These are phyloP conservation scores for Hoplostethus atlanticus DNA, from an alignment of 2,797 vertebrate genomes.

Conservation along the genomic window DNA sequence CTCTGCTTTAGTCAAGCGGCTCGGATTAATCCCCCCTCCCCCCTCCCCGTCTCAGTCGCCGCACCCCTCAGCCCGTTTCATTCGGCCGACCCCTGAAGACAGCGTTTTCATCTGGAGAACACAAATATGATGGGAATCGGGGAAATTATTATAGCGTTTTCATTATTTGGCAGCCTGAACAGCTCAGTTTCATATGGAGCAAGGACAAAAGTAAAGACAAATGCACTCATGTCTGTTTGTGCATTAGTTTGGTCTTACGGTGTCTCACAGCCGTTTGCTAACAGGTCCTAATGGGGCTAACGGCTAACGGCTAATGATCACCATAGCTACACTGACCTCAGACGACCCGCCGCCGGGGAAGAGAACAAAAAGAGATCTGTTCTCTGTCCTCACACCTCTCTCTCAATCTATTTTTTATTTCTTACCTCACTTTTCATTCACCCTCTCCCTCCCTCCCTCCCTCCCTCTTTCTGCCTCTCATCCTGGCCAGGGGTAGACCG, in stretches of 20 bases:
- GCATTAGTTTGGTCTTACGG: background rate
- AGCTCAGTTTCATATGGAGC: background rate
- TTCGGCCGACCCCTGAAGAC: slow-evolving; percentile 20
- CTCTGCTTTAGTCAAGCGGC: slow-evolving; percentile 44
- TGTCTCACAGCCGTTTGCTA: background rate
- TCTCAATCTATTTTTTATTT: slow-evolving; percentile 11
- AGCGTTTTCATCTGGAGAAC: slow-evolving; percentile 43
- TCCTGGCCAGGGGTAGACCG: background rate
- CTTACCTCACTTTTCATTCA: background rate
- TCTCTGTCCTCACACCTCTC: background rate
- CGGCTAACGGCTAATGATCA: background rate
- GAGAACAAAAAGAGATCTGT: background rate
- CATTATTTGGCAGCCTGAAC: slow-evolving; percentile 12
- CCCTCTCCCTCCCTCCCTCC: rapidly evolving
- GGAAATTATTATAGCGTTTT: slow-evolving; percentile 31
- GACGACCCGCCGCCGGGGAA: background rate
- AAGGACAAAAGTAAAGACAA: background rate
- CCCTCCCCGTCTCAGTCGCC: too few relatives aligned
- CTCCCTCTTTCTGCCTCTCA: background rate
- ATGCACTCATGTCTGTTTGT: background rate
- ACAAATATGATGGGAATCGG: slow-evolving; percentile 29
- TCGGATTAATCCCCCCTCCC: slow-evolving; percentile 34
- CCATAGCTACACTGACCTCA: background rate
- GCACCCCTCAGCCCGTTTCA: background rate
- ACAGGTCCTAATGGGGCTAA: background rate